phyloP scores from a whole-genome alignment of 2,888 invertebrate genomes.

The Taenaris catops region DNA sequence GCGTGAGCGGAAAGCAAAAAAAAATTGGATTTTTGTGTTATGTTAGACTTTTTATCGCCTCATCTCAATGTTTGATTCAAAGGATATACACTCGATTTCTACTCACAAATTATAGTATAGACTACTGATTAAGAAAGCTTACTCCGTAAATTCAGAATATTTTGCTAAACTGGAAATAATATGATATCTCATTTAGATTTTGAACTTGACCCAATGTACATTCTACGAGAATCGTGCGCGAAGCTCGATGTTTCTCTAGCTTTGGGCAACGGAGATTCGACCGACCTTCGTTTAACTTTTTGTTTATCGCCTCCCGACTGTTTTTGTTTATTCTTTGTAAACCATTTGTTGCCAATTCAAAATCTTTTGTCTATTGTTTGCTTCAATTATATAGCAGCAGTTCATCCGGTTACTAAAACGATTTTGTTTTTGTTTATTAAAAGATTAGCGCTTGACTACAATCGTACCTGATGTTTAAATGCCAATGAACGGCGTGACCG shows the following conservation, averaged over 20 bases:
- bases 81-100: too few relatives aligned
- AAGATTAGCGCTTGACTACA: background rate
- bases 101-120: too few relatives aligned
- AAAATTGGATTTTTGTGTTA: too few relatives aligned
- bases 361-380: background rate
- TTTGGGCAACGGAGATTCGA: slow-evolving; percentile 19
- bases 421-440: slow-evolving; percentile 19
- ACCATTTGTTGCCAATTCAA: slow-evolving; percentile 12
- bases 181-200: slow-evolving; percentile 22
- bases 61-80: too few relatives aligned
- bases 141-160: too few relatives aligned
- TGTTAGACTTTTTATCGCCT: too few relatives aligned
- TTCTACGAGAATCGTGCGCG: slow-evolving; percentile 17
- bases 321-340: slow-evolving; percentile 31
- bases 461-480: slow-evolving; percentile 13
- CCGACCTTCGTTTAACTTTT: slow-evolving; percentile 37
- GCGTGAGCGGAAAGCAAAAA: too few relatives aligned
- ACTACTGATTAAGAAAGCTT: too few relatives aligned
- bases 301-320: slow-evolving; percentile 24
- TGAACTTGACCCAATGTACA: slow-evolving; percentile 59
- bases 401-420: background rate
- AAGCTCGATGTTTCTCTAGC: slow-evolving; percentile 30
- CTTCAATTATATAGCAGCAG: background rate
- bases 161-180: background rate
- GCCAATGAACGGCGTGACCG: too few relatives aligned